Base-by-base conservation (phyloP, 1,140 invertebrate species). In the Zaprionus kolodkinae region DNA sequence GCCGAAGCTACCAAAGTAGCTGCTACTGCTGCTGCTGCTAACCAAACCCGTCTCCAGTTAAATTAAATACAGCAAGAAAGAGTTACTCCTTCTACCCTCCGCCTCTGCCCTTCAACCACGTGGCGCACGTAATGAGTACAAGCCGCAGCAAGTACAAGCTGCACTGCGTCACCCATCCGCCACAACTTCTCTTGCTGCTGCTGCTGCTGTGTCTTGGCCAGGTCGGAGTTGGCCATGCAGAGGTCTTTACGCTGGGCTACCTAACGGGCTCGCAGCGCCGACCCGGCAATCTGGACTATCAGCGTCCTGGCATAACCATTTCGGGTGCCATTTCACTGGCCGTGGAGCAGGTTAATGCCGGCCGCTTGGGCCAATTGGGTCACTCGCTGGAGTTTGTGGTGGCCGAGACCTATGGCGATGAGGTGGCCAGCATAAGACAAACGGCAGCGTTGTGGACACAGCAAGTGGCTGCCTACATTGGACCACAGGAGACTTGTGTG, bases 401-500 rank as follows among this genome's bases (percentile, higher is more conserved):
- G 6, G 96, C 97, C 0, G 98, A 99, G 92, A 99, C 98, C 0
- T 98, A 96, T 91, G 98, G 98, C 0, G 95, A 97, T 79, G 98
- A 99, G 93, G 94, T 95, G 72, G 94, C 95, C 21, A 98, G 98
- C 87, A 97, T 99, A 62, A 92, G 95, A 56, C 94, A 96, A 93
- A 98, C 97, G 10, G 98, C 97, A 2, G 93, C 95, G 13, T 93
- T 99, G 6, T 98, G 97, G 97, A 96, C 95, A 30, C 94, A 95
- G 72, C 97, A 98, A 79, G 95, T 99, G 43, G 96, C 96, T 0
- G 98, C 96, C 36, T 98, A 96, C 82, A 97, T 99, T 74, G 98
- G 98, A 0, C 98, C 98, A 0, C 98, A 99, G 92, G 98, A 99
- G 92, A 98, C 97, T 0, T 99, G 98, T 92, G 95, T 98, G 1